Evolutionary conservation across 2,888 invertebrate species (phyloP), one percentile per base, ranked within the genome.

Genomic region (Drosophila diplacantha): DNA sequence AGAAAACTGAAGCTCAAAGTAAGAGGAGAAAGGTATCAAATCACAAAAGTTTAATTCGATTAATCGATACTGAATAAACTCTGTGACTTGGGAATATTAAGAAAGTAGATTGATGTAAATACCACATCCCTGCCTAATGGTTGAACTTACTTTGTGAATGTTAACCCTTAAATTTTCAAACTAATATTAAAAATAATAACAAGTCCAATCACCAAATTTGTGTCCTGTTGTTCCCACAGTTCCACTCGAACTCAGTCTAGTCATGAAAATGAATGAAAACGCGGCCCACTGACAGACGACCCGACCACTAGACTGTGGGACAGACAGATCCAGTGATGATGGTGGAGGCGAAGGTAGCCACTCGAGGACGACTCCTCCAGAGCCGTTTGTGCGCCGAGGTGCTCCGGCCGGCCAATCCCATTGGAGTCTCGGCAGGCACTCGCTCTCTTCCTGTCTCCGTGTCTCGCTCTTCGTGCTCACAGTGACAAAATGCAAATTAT

Each of bases 401-500:
- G 43, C 64, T 41, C 55, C 9, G 39, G 22, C 39, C 47, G 44
- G 61, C 63, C 72, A 73, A 74, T 69, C 64, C 71, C 55, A 65
- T 34, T 18, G n/a, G 35, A 47, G 26, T 41, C 47, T 18, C 18
- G 53, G 41, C 54, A 32, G 54, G 37, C 61, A 34, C 49, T 49
- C 34, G 62, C 55, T 34, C 41, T 65, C 58, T 46, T 49, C 59
- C 43, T 57, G 52, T 35, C 56, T 56, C 63, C 29, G 29, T 6
- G 47, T 22, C 34, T 52, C 39, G 57, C 62, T 63, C 64, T 54
- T 51, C 46, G 56, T 41, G 63, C 56, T 71, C 71, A 63, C 81
- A 75, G 80, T 81, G 80, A 80, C 80, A 80, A 80, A 81, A 80
- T 80, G 80, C 80, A 81, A 81, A 80, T 80, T 81, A 81, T 81